phyloP scores from a whole-genome alignment of 2,113 vertebrate genomes.

The Toxostoma redivivum region DNA sequence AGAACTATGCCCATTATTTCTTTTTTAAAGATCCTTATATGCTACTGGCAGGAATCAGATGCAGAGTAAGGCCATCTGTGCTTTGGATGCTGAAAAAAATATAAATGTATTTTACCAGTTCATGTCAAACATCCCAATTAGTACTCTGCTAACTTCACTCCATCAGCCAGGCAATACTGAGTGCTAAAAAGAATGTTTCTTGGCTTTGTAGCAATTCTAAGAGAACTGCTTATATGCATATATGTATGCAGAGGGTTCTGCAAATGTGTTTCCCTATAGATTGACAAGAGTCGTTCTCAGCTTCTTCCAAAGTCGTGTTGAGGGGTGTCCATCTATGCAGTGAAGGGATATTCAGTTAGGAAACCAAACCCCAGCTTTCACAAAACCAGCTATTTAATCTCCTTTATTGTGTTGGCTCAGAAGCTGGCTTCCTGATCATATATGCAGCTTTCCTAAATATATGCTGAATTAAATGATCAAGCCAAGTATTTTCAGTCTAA shows the following conservation, averaged over 20 bases:
- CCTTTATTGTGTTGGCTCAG: not conserved
- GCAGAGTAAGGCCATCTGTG: not conserved
- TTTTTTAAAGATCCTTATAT: not conserved
- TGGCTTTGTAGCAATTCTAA: not conserved
- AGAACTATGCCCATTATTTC: not conserved
- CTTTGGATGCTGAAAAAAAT: not conserved
- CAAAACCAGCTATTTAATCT: not conserved
- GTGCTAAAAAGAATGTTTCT: not conserved
- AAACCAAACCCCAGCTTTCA: not conserved
- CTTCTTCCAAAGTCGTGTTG: not conserved
- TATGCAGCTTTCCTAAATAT: not conserved
- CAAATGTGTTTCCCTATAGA: not conserved
- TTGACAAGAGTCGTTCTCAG: not conserved
- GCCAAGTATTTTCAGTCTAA: not conserved
- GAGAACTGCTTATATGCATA: not conserved
- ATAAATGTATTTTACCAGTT: not conserved
- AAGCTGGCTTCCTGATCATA: not conserved
- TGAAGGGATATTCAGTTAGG: not conserved
- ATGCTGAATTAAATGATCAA: not conserved
- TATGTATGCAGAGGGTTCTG: not conserved
- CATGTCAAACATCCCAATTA: constrained; percentile 5
- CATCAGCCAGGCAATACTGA: not conserved
- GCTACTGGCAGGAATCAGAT: not conserved
- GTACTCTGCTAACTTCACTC: not conserved
- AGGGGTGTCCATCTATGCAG: not conserved